These are phyloP conservation scores for Drosophila chauvacae DNA, from an alignment of 1,140 invertebrate species.

Conservation along the genomic window DNA sequence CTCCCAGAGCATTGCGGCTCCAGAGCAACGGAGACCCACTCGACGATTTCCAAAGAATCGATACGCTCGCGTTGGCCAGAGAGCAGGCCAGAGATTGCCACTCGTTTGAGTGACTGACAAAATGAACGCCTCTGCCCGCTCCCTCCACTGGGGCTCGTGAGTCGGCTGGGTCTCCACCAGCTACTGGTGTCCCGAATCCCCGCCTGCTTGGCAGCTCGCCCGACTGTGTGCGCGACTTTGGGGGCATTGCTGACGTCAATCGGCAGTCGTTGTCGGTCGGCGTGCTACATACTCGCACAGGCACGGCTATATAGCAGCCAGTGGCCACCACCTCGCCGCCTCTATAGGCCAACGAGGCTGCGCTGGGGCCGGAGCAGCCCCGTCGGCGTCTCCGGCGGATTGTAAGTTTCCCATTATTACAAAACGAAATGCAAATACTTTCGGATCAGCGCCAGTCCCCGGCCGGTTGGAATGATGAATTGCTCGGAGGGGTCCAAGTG, in stretches of 20 bases:
- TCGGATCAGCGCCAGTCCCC: constrained; percentile 21
- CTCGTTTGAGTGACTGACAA: constrained; percentile 78
- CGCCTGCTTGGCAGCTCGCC: constrained; percentile 72
- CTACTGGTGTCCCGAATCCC: constrained; percentile 49
- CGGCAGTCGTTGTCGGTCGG: constrained; percentile 73
- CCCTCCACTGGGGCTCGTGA: not conserved
- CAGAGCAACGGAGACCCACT: constrained; percentile 10
- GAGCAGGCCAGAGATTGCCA: constrained; percentile 24
- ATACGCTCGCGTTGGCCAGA: constrained; percentile 21
- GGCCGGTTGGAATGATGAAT: constrained; percentile 42
- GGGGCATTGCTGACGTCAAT: constrained; percentile 84
- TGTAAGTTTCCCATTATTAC: constrained; percentile 53
- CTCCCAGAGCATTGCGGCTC: not conserved
- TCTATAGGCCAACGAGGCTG: constrained; percentile 48
- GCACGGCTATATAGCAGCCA: constrained; percentile 33
- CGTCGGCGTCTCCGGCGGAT: constrained; percentile 64
- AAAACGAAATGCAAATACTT: constrained; percentile 49
- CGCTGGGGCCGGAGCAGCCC: constrained; percentile 50
- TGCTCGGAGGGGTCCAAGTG: constrained; percentile 14
- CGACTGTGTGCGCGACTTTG: constrained; percentile 68
- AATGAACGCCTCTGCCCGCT: constrained; percentile 46
- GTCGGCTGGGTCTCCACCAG: constrained; percentile 11
- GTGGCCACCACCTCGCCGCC: constrained; percentile 24
- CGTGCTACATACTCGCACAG: constrained; percentile 64
- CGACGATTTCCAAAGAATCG: constrained; percentile 28